phyloP scores from a whole-genome alignment of 2,888 invertebrate genomes.

The Abrostola tripartita region DNA sequence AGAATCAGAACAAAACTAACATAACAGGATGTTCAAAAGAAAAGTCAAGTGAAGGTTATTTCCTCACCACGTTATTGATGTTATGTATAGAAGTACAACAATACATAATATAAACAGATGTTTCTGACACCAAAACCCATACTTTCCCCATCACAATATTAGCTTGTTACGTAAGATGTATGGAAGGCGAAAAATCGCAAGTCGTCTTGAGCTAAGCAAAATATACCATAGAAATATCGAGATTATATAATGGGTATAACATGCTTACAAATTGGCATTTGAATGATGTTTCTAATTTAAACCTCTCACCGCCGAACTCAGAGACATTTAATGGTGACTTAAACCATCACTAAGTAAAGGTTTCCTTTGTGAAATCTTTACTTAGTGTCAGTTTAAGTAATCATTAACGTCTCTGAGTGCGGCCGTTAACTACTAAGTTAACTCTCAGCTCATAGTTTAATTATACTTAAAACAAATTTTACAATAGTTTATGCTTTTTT shows the following conservation, averaged over 20 bases:
- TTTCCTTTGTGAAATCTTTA: too few relatives aligned
- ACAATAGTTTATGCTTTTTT: too few relatives aligned
- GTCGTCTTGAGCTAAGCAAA: constrained; percentile 4
- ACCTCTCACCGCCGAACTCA: too few relatives aligned
- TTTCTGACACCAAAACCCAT: neutral
- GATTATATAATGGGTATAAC: neutral
- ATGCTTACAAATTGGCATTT: neutral
- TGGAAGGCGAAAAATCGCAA: constrained; percentile 17
- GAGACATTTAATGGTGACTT: too few relatives aligned
- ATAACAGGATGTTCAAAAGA: too few relatives aligned
- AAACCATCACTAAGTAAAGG: too few relatives aligned
- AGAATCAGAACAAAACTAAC: too few relatives aligned
- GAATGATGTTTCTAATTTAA: neutral
- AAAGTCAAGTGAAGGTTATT: neutral
- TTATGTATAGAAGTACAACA: neutral
- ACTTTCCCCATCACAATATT: constrained; percentile 33
- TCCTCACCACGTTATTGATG: neutral
- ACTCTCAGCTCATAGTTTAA: too few relatives aligned
- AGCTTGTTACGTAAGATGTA: constrained; percentile 15
- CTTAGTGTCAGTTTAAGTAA: too few relatives aligned
- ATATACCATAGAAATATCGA: constrained; percentile 46
- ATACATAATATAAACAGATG: neutral
- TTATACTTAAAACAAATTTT: too few relatives aligned
- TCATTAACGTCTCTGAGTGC: too few relatives aligned
- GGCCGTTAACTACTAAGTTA: too few relatives aligned